These are phyloP conservation scores for Rotaria macrura DNA, from an alignment of 2,888 invertebrate species.

Conservation along the genomic window DNA sequence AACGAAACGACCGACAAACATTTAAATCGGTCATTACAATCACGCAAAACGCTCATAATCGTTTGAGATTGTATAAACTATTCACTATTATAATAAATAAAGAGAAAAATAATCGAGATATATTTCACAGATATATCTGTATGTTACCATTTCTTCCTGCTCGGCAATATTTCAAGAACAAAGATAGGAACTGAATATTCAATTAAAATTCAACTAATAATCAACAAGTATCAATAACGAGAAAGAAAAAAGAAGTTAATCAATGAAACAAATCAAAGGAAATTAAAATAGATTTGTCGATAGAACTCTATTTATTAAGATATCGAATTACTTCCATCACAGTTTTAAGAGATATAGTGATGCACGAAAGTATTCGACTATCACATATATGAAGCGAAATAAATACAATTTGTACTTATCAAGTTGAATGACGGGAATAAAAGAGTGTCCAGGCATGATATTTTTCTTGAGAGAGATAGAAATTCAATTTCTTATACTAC, in stretches of 20 bases:
- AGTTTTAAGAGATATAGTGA: too few species aligned
- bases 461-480: not conserved
- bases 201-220: not conserved
- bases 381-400: not conserved
- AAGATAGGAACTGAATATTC: too few species aligned
- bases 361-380: not conserved
- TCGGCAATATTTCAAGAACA: not conserved
- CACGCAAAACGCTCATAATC: not conserved
- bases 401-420: not conserved
- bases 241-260: too few species aligned
- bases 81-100: not conserved
- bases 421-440: not conserved
- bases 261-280: too few species aligned
- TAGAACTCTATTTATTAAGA: too few species aligned
- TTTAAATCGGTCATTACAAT: not conserved
- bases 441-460: too few species aligned
- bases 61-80: not conserved
- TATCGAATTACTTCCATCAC: too few species aligned
- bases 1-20: not conserved
- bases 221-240: not conserved
- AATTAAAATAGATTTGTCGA: too few species aligned
- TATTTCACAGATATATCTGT: too few species aligned
- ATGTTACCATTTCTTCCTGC: too few species aligned
- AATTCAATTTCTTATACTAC: not conserved
- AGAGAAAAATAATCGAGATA: too few species aligned